Conservation (phyloP, 1,140 invertebrate genomes). For the Phymorhynchus buccinoides region DNA sequence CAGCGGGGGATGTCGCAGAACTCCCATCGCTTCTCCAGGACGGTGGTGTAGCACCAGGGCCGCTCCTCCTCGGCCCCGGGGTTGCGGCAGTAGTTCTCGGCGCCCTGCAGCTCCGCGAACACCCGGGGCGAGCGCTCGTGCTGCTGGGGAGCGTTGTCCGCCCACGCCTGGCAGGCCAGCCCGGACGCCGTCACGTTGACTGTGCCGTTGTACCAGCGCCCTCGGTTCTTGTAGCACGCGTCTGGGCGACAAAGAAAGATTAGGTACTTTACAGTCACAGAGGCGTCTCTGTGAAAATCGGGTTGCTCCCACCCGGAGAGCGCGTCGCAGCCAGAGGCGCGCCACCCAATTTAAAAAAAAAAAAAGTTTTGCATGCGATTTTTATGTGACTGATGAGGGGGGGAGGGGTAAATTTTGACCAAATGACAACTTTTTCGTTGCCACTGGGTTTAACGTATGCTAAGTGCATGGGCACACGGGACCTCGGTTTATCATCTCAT, state of each 20-base stretch:
- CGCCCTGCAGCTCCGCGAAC: slow-evolving; percentile 90
- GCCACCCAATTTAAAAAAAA: too few relatives aligned
- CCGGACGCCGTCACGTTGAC: slow-evolving; percentile 89
- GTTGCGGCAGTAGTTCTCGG: slow-evolving; percentile 96
- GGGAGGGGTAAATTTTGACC: too few relatives aligned
- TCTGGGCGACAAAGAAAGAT: slow-evolving; percentile 52
- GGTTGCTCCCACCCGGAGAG: too few relatives aligned
- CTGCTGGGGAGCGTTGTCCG: slow-evolving; percentile 86
- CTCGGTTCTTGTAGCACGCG: slow-evolving; percentile 84
- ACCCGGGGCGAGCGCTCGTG: slow-evolving; percentile 86
- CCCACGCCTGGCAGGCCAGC: slow-evolving; percentile 91
- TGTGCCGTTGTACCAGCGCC: slow-evolving; percentile 92
- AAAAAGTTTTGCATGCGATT: too few relatives aligned
- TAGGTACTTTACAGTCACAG: too few relatives aligned
- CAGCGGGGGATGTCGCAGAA: slow-evolving; percentile 78
- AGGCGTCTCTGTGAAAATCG: too few relatives aligned
- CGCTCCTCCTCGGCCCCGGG: slow-evolving; percentile 91
- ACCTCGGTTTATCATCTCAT: too few relatives aligned
- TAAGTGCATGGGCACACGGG: too few relatives aligned
- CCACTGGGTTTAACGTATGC: too few relatives aligned
- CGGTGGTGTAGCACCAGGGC: slow-evolving; percentile 93
- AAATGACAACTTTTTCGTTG: too few relatives aligned
- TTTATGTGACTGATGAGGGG: too few relatives aligned
- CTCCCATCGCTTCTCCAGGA: slow-evolving; percentile 89
- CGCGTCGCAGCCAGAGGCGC: too few relatives aligned